Evolutionary conservation across 2,888 invertebrate species (phyloP), one percentile per base, ranked within the genome.

Genomic region (Brachynemurus nebulosus): DNA sequence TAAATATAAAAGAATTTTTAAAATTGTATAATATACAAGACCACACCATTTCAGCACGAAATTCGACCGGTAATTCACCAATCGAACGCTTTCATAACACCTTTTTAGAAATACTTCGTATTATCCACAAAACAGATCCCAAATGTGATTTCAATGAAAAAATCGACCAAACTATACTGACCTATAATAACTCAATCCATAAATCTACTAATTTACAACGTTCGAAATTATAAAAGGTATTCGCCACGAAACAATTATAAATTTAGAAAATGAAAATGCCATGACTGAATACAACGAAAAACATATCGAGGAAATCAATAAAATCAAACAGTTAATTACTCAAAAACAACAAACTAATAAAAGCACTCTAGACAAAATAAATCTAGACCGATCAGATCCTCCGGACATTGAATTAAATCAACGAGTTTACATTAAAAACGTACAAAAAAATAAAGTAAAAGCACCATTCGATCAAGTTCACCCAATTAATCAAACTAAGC

Each of bases 81-180:
- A 42, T 52, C 12, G 51, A 53, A 46, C 23, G 51, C 27, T 51
- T 51, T 38, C 46, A 51, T 35, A 47, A 48, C 1, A 49, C 50
- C 1, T 25, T 46, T 16, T 14, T 44, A n/a, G 43, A 46, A 37
- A 25, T 25, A 25, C n/a, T 25, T 9, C 8, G 27, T 9, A 25
- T 25, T 9, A 25, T 25, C 8, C 8, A 25, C 27, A 25, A 25
- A 25, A 25, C 27, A 25, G 9, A 25, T 9, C 8, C 27, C 8
- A 25, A 25, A 25, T 25, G 9, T 25, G 27, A 25, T 25, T 25
- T 25, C n/a, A n/a, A 25, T 25, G 8, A 25, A 25, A 25, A 25
- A n/a, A n/a, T 25, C 8, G 9, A 25, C n/a, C 27, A 25, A 25
- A 25, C 27, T 25, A 9, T 25, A 25, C n/a, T 25, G 9, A 25